Conservation (phyloP, 1,140 invertebrate species). For the Coboldia fuscipes region DNA sequence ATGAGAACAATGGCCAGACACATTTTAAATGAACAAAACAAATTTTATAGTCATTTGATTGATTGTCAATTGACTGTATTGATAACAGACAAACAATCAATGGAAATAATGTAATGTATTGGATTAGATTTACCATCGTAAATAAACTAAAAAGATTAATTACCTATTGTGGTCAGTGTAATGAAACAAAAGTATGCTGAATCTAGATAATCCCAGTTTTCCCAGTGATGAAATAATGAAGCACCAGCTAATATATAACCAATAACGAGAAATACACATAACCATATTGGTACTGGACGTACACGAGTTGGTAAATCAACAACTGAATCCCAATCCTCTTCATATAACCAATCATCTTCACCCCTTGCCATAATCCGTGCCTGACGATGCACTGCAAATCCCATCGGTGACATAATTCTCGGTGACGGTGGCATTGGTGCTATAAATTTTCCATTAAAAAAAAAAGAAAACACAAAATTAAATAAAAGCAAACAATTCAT, state of each 20-base stretch:
- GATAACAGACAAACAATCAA: too few species aligned
- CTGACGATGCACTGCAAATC: conserved; percentile 35
- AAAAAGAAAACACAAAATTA: not conserved
- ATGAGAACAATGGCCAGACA: too few species aligned
- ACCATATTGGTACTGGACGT: conserved; percentile 68
- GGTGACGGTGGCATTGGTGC: conserved; percentile 23
- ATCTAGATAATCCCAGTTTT: conserved; percentile 74
- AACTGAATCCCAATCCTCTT: conserved; percentile 24
- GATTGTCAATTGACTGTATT: too few species aligned
- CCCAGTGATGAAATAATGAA: conserved; percentile 66
- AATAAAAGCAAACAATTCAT: not conserved
- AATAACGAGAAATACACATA: conserved; percentile 72
- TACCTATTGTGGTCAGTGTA: conserved; percentile 77
- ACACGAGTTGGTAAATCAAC: conserved; percentile 16
- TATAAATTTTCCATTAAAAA: not conserved
- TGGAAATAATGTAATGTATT: too few species aligned
- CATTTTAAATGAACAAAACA: too few species aligned
- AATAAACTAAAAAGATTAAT: conserved; percentile 4
- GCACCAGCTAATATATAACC: conserved; percentile 77
- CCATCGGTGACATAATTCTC: conserved; percentile 43
- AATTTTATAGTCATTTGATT: too few species aligned
- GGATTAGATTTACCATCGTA: not conserved
- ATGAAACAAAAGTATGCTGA: conserved; percentile 93
- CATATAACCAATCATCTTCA: conserved; percentile 24
- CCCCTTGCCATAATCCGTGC: conserved; percentile 12